Conservation (phyloP, 2,888 invertebrate genomes). For the Therioaphis trifolii region DNA sequence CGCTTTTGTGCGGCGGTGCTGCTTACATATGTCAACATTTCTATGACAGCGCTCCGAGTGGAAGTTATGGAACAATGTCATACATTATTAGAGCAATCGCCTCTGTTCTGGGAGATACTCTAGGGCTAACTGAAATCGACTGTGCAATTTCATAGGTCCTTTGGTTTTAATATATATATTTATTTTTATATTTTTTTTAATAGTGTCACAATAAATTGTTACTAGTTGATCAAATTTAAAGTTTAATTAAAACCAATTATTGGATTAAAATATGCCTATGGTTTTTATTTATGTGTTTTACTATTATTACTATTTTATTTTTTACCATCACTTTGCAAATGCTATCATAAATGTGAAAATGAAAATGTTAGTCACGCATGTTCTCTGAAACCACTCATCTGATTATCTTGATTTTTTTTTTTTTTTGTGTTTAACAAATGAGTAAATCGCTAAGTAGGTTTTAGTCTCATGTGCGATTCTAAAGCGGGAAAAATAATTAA, state of each 20-base stretch:
- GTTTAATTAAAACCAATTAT: neutral
- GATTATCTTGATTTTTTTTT: too few species aligned
- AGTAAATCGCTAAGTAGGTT: too few species aligned
- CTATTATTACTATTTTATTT: too few species aligned
- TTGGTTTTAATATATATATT: neutral
- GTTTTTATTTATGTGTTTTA: too few species aligned
- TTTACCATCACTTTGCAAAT: too few species aligned
- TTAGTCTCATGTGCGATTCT: too few species aligned
- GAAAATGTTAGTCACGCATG: too few species aligned
- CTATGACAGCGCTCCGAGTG: slow-evolving; percentile 98
- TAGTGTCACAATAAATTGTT: neutral
- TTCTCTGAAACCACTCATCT: too few species aligned
- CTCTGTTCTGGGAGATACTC: slow-evolving; percentile 79
- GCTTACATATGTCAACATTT: slow-evolving; percentile 96
- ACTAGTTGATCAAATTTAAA: neutral
- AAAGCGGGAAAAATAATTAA: too few species aligned
- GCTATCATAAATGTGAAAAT: too few species aligned
- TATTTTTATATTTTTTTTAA: neutral
- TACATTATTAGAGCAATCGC: slow-evolving; percentile 90
- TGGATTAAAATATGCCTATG: too few species aligned
- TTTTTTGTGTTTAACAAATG: too few species aligned
- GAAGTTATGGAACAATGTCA: slow-evolving; percentile 97
- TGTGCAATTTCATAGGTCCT: slow-evolving; percentile 74
- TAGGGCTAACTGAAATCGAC: slow-evolving; percentile 82
- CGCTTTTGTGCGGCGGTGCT: slow-evolving; percentile 88